phyloP scores from a whole-genome alignment of 2,888 invertebrate species.

The Creontiades dilutus region DNA sequence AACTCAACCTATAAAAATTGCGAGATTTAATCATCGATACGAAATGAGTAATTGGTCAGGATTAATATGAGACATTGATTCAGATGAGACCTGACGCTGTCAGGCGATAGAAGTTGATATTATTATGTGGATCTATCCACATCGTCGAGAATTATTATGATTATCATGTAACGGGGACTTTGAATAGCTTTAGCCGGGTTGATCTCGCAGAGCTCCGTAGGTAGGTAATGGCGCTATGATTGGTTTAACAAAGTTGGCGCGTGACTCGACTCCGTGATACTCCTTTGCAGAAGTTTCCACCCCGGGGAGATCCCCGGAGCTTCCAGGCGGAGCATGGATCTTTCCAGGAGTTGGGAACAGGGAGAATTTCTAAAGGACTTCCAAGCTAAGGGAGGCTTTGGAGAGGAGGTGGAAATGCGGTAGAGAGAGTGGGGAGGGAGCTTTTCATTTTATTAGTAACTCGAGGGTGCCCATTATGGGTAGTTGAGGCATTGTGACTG shows the following conservation, averaged over 20 bases:
- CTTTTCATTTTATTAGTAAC: constrained; percentile 71
- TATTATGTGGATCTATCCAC: neutral
- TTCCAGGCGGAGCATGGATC: constrained; percentile 15
- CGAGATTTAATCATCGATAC: too few relatives aligned
- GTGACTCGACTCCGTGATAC: constrained; percentile 45
- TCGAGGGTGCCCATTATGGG: constrained; percentile 68
- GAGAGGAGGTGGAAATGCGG: constrained; percentile 15
- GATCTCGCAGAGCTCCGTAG: neutral
- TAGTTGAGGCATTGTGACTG: constrained; percentile 70
- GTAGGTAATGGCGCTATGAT: constrained; percentile 48
- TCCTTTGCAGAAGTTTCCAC: constrained; percentile 44
- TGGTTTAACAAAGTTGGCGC: constrained; percentile 63
- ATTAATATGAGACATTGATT: too few relatives aligned
- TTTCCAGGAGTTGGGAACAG: constrained; percentile 46
- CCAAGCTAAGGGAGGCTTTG: neutral
- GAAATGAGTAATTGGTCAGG: too few relatives aligned
- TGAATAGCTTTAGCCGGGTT: constrained; percentile 1
- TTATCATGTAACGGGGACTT: constrained; percentile 36
- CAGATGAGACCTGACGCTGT: neutral
- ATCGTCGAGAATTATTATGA: neutral
- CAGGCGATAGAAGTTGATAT: neutral
- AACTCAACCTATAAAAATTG: too few relatives aligned
- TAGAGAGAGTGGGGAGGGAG: constrained; percentile 34
- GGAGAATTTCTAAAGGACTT: constrained; percentile 66
- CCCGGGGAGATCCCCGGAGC: neutral